Evolutionary conservation across 1,140 invertebrate genomes (phyloP), one percentile per base, ranked within the genome.

Genomic region (Orussus abietinus): DNA sequence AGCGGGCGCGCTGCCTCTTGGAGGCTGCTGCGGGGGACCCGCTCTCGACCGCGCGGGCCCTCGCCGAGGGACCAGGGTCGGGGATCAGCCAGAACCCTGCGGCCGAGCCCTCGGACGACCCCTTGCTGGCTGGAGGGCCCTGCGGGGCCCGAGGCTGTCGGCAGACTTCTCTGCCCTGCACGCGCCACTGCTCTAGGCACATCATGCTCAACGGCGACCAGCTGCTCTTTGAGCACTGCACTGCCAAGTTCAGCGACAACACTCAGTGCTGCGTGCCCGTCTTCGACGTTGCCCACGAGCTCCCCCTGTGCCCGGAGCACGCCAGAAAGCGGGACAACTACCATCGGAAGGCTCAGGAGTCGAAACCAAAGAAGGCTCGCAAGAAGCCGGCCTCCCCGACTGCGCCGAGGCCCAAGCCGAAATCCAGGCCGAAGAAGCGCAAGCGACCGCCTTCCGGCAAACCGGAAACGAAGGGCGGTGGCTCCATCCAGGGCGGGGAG

Each of bases 131-230:
- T 42, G 75, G 47, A 49, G 73, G 61, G 7, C 45, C 31, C 5
- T 69, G 67, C 38, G 58, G 64, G 11, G 57, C 52, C 0, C 62
- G 74, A 11, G 66, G 69, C 13, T 90, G 87, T 64, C 68, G 63
- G 5, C 77, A 79, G 38, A 61, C 70, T 2, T 84, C 84, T n/a
- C 63, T 95, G 53, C 89, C 91, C 0, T 90, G 86, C 58, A 82
- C 85, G 0, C 81, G 86, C 14, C 86, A 92, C 59, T 95, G 92
- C 64, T 72, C 84, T 11, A 74, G 81, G 39, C 92, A 96, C 71
- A 90, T 95, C 42, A 89, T 91, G 73, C 78, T 85, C 48, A 92
- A 92, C 63, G 79, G 82, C 18, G 88, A 92, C 51, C 92, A 96
- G 68, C 79, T 88, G 48, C 73, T 95, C 30, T 95, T 92, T 71